phyloP scores from a whole-genome alignment of 2,888 invertebrate genomes.

The Cepaea hortensis region DNA sequence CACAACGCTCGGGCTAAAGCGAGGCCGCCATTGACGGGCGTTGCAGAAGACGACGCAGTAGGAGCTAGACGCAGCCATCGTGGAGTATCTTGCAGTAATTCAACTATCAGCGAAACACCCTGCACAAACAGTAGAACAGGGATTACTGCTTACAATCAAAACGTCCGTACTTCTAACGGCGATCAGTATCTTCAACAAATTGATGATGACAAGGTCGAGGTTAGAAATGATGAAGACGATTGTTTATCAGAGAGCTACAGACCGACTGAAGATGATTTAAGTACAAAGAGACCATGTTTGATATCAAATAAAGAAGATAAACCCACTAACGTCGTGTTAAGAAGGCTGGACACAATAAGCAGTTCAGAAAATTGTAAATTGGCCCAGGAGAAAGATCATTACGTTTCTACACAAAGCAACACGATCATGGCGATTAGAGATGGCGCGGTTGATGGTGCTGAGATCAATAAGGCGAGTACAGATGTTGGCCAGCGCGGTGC shows the following conservation, averaged over 20 bases:
- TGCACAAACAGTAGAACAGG: not conserved
- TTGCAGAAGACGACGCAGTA: not conserved
- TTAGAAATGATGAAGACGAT: not conserved
- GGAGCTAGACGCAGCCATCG: not conserved
- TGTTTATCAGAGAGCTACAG: not conserved
- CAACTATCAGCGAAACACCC: not conserved
- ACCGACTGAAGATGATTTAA: not conserved
- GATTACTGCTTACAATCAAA: not conserved
- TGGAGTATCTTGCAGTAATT: constrained; percentile 2
- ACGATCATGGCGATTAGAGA: too few relatives aligned
- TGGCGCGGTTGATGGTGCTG: not conserved
- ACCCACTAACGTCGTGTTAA: not conserved
- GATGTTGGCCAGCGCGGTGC: not conserved
- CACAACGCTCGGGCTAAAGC: not conserved
- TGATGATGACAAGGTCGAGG: not conserved
- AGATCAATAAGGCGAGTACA: not conserved
- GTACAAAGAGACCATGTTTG: not conserved
- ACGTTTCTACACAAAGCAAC: not conserved
- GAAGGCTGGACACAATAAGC: too few relatives aligned
- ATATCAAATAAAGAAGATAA: not conserved
- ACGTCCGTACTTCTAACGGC: not conserved
- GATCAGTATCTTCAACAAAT: constrained; percentile 3
- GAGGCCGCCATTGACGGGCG: not conserved
- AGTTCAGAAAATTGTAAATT: not conserved
- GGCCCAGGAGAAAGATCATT: too few relatives aligned